Base-by-base conservation (phyloP, 2,888 invertebrate species). In the Hermaeophaga mercurialis region DNA sequence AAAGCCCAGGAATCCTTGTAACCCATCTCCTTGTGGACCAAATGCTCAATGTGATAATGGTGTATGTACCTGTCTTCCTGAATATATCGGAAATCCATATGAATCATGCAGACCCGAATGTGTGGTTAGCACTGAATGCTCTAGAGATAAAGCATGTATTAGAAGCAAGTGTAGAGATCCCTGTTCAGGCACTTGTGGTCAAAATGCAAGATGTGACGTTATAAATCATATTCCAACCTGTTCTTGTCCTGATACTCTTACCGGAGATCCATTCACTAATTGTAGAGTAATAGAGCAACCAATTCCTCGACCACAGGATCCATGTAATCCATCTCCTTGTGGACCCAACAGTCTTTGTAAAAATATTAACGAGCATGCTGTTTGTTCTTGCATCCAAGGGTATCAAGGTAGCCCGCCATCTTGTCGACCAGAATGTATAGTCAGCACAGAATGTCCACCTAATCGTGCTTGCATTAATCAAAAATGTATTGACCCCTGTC, bases 1-100 rank as follows among this genome's bases (percentile, higher is more conserved):
- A 9, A 65, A 71, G 11, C 79, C 80, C 3, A 71, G 73, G 36
- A 84, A 86, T 72, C 84, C 83, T 2, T 88, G 87, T 70, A 80
- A 84, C 70, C 85, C 90, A 43, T 88, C 87, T 44, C 90, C 91
- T 1, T 94, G 94, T 71, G 90, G 90, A 33, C 80, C 86, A 28
- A 88, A 90, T 73, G 85, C 90, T 1, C 76, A 84, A 54, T 89
- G 87, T 68, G 81, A 81, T 44, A 81, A 84, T 59, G 87, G 86
- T 15, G 80, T 77, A 49, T 87, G 87, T 68, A 81, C 81, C 14
- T 87, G 87, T 67, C 72, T 82, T 54, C 78, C 81, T 55, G 85
- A 85, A 70, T 84, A 84, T 67, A 80, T 82, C 67, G 88, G 88
- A 45, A 86, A 88, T 76, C 88, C 89, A 14, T 83, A 84, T 58